phyloP scores from a whole-genome alignment of 1,140 invertebrate genomes.

The Bathynomus jamesi region DNA sequence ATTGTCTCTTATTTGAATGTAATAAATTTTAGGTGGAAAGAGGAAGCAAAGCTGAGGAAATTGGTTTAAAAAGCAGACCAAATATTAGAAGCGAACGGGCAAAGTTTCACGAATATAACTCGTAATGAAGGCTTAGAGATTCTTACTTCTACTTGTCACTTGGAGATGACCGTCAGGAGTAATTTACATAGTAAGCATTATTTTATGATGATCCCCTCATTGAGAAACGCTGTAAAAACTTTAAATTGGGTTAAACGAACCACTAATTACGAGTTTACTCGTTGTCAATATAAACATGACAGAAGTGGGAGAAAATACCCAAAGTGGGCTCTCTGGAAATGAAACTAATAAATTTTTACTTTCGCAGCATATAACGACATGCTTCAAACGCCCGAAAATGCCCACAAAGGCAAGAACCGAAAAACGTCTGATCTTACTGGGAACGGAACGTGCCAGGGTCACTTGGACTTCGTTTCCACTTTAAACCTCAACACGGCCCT shows the following conservation, averaged over 20 bases:
- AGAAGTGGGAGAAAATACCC: too few relatives aligned
- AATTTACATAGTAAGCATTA: slow-evolving; percentile 67
- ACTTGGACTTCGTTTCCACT: slow-evolving; percentile 40
- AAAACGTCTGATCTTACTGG: slow-evolving; percentile 49
- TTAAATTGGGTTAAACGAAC: too few relatives aligned
- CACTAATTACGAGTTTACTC: too few relatives aligned
- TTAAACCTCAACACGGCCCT: slow-evolving; percentile 40
- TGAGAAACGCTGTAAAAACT: too few relatives aligned
- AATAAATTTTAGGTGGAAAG: slow-evolving; percentile 66
- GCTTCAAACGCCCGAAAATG: slow-evolving; percentile 74
- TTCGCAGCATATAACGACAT: slow-evolving; percentile 66
- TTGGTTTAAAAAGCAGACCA: slow-evolving; percentile 96
- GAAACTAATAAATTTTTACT: slow-evolving; percentile 17
- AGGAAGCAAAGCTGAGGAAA: slow-evolving; percentile 86
- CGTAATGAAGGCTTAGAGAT: slow-evolving; percentile 85
- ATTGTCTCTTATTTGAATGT: too few relatives aligned
- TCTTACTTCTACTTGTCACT: slow-evolving; percentile 83
- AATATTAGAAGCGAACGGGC: slow-evolving; percentile 93
- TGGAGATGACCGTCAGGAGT: slow-evolving; percentile 93
- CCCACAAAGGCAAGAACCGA: slow-evolving; percentile 56
- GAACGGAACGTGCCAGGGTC: background rate
- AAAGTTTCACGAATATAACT: slow-evolving; percentile 86
- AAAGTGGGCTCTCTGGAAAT: too few relatives aligned
- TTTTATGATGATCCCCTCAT: too few relatives aligned
- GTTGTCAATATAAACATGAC: too few relatives aligned